Percentiles rank a stretch among this genome's conserved stretches.
phyloP scores from a whole-genome alignment of 2,113 vertebrate genomes.

The Ctenomys sociabilis region DNA sequence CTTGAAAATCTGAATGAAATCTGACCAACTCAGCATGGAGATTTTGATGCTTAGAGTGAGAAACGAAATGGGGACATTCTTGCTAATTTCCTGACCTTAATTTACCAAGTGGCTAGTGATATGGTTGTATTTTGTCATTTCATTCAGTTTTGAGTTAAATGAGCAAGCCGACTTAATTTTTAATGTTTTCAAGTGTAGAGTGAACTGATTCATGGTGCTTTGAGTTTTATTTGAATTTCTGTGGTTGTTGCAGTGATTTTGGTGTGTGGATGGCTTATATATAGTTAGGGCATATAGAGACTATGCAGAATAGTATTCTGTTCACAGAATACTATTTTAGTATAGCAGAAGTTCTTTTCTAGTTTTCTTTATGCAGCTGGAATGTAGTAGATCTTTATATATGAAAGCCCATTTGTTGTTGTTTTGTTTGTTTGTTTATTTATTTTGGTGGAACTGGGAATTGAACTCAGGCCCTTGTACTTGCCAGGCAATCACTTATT shows the following conservation, averaged over 20 bases:
- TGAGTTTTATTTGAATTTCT: slow-evolving; percentile 45
- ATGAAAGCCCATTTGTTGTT: slow-evolving; percentile 27
- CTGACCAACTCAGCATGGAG: neutral
- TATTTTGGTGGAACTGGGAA: no score
- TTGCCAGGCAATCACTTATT: no score
- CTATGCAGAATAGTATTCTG: neutral
- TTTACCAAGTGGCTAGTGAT: neutral
- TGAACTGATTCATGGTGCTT: neutral
- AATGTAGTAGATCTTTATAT: slow-evolving; percentile 9
- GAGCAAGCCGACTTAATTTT: neutral
- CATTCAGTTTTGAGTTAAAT: neutral
- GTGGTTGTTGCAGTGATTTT: neutral
- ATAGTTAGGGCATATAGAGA: neutral
- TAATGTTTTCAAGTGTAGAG: slow-evolving; percentile 26
- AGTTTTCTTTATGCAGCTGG: slow-evolving; percentile 33
- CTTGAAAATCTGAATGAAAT: neutral
- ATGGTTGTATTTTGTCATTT: neutral
- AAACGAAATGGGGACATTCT: neutral
- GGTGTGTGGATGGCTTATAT: neutral
- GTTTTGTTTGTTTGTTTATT: no score
- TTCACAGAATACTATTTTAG: neutral
- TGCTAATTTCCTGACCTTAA: neutral
- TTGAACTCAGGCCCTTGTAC: no score
- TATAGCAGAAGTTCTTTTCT: neutral
- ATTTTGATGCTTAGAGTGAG: neutral